Evolutionary conservation across 2,797 vertebrate species (phyloP).

Genomic region (Pteronotus mesoamericanus): DNA sequence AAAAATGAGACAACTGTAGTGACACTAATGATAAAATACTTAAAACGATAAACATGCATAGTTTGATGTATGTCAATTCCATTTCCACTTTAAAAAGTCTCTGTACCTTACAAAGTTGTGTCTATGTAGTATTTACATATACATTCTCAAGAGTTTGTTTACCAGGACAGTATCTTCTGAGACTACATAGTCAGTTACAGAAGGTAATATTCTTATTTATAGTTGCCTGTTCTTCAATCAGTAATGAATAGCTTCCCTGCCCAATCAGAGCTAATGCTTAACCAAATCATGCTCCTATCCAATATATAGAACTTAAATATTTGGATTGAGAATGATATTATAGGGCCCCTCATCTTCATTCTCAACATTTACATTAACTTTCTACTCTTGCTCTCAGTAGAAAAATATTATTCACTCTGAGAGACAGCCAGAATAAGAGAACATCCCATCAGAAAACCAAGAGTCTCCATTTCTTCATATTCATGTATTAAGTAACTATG

Average conservation of each 20-base stretch:
- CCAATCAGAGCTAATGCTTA: not conserved
- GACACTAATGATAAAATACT: too few relatives aligned
- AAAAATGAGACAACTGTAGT: too few relatives aligned
- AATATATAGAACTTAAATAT: not conserved
- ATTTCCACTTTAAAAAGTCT: not conserved
- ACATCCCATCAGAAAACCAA: not conserved
- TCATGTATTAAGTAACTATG: not conserved
- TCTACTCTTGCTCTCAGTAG: not conserved
- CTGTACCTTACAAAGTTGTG: not conserved
- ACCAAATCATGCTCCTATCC: not conserved
- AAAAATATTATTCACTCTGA: not conserved
- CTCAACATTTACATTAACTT: not conserved
- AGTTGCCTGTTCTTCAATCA: not conserved
- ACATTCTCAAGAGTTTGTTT: not conserved
- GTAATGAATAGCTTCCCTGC: not conserved
- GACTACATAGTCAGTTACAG: not conserved
- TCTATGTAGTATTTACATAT: not conserved
- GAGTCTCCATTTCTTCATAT: not conserved
- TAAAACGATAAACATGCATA: not conserved
- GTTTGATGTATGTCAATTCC: not conserved
- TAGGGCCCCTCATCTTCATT: not conserved
- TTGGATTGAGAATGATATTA: not conserved
- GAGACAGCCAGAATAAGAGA: not conserved
- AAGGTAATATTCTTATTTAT: not conserved
- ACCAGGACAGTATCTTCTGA: not conserved